Percentiles rank a stretch among this genome's conserved stretches.
phyloP scores from a whole-genome alignment of 2,113 vertebrate species.

The Agelaius phoeniceus region DNA sequence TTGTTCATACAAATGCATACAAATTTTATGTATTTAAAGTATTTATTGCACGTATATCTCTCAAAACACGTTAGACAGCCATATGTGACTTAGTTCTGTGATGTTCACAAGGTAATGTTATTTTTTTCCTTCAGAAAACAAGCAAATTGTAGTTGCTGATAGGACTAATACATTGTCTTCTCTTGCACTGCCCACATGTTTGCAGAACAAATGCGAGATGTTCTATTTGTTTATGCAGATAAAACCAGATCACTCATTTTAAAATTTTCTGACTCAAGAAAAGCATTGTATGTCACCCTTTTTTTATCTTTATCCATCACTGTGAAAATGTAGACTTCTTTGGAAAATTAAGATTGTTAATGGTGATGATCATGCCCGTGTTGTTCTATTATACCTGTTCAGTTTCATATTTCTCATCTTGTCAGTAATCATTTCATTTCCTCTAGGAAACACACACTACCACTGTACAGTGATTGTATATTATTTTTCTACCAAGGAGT shows the following conservation, averaged over 20 bases:
- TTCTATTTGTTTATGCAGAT: background rate
- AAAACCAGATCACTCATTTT: background rate
- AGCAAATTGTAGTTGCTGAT: background rate
- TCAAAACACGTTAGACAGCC: background rate
- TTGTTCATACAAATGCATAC: background rate
- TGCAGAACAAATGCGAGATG: background rate
- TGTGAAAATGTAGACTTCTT: background rate
- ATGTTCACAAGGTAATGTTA: background rate
- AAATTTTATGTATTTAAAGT: background rate
- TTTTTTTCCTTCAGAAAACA: background rate
- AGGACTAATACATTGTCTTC: background rate
- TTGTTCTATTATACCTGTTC: background rate
- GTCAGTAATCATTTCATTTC: slow-evolving; percentile 16
- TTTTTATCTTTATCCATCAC: background rate
- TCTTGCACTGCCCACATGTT: background rate
- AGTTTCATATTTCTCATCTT: slow-evolving; percentile 21
- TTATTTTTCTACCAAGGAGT: slow-evolving; percentile 19
- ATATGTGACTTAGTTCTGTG: background rate
- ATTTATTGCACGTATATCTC: background rate
- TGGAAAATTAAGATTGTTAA: background rate
- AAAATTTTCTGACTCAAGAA: background rate
- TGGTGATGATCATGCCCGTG: background rate
- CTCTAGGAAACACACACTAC: background rate
- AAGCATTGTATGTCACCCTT: background rate
- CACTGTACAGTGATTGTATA: background rate